These are phyloP conservation scores for Gallinago paraguaiae DNA, from an alignment of 2,113 vertebrate genomes.

Conservation along the genomic window DNA sequence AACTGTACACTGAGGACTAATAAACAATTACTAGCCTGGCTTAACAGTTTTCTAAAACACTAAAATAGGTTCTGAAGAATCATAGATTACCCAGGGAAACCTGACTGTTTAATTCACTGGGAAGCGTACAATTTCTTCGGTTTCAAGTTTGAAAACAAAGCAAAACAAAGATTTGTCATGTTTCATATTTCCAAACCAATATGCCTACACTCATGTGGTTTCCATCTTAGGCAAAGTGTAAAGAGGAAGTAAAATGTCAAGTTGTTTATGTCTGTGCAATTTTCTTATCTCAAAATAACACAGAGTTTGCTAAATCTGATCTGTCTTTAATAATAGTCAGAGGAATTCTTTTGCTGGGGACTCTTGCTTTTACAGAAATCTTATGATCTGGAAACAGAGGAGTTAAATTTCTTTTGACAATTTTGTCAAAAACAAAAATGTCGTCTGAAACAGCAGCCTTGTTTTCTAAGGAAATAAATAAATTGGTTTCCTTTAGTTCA, in stretches of 20 bases:
- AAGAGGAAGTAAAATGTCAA: slow-evolving; percentile 76
- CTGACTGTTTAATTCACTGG: slow-evolving; percentile 47
- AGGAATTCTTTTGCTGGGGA: slow-evolving; percentile 45
- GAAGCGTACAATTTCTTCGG: slow-evolving; percentile 67
- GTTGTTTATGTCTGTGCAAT: slow-evolving; percentile 74
- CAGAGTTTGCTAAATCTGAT: slow-evolving; percentile 59
- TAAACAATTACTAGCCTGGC: slow-evolving; percentile 49
- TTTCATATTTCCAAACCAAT: slow-evolving; percentile 67
- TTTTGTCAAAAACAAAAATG: slow-evolving; percentile 69
- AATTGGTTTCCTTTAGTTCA: slow-evolving; percentile 26
- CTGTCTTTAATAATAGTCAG: slow-evolving; percentile 69
- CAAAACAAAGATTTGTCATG: slow-evolving; percentile 70
- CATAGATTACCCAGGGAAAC: slow-evolving; percentile 36
- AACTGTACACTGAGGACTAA: slow-evolving; percentile 46
- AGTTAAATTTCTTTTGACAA: slow-evolving; percentile 72
- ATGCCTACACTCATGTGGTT: slow-evolving; percentile 66
- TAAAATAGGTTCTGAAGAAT: slow-evolving; percentile 33
- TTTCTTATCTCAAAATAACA: slow-evolving; percentile 78
- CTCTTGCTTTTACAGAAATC: slow-evolving; percentile 46
- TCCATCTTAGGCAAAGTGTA: slow-evolving; percentile 65
- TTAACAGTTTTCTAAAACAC: slow-evolving; percentile 36
- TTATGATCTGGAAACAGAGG: slow-evolving; percentile 52
- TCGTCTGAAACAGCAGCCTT: slow-evolving; percentile 39
- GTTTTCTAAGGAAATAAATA: slow-evolving; percentile 43
- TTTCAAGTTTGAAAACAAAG: slow-evolving; percentile 68